Conservation (phyloP, 2,797 vertebrate genomes). For the Denticeps clupeoides region DNA sequence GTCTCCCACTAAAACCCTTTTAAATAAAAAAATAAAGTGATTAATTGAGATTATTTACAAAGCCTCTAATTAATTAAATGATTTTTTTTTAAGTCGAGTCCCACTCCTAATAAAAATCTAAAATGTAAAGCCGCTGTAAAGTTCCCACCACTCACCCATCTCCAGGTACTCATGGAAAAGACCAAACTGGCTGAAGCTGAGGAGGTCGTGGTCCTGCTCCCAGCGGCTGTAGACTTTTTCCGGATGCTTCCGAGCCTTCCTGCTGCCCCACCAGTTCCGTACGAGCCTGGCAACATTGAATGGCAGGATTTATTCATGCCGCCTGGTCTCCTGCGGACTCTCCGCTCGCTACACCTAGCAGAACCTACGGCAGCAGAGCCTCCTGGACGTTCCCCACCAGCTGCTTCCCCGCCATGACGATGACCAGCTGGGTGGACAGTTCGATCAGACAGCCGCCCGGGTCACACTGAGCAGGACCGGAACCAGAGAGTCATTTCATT, state of each 20-base stretch:
- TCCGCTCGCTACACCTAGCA: too few species aligned
- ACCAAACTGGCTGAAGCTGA: constrained; percentile 72
- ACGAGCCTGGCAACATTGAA: constrained; percentile 59
- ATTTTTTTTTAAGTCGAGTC: too few species aligned
- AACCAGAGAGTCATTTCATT: neutral
- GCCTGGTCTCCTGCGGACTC: too few species aligned
- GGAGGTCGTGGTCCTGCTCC: constrained; percentile 88
- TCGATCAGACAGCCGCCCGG: constrained; percentile 91
- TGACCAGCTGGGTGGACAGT: constrained; percentile 86
- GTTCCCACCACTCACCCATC: constrained; percentile 71
- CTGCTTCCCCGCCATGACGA: constrained; percentile 94
- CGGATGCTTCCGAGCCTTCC: constrained; percentile 52
- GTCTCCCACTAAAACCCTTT: too few species aligned
- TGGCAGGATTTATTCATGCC: too few species aligned
- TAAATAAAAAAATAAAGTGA: too few species aligned
- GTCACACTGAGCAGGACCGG: constrained; percentile 75
- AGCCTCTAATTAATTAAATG: too few species aligned
- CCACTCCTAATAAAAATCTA: too few species aligned
- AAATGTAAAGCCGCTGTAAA: neutral
- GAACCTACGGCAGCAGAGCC: constrained; percentile 82
- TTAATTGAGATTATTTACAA: too few species aligned
- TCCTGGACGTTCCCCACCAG: constrained; percentile 92
- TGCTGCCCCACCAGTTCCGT: constrained; percentile 84
- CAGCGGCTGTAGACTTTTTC: constrained; percentile 83
- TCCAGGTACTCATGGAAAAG: constrained; percentile 97